Conservation (phyloP, 1,140 invertebrate genomes). For the Trichogramma pretiosum region DNA sequence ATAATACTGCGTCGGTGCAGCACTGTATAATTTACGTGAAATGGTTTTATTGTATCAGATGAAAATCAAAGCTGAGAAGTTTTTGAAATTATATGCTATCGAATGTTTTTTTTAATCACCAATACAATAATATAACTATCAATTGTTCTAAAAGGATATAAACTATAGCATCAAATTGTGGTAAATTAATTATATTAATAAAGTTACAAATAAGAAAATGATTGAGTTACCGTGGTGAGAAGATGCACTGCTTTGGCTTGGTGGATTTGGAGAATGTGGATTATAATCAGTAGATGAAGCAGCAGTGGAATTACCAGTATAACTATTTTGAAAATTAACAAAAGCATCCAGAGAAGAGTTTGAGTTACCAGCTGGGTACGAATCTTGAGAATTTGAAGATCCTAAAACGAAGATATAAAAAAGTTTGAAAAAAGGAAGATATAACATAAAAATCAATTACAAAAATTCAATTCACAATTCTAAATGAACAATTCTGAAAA, state of each 20-base stretch:
- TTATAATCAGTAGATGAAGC: slow-evolving; percentile 51
- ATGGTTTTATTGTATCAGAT: too few relatives aligned
- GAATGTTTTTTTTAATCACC: neutral
- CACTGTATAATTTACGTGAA: too few relatives aligned
- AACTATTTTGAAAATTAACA: slow-evolving; percentile 56
- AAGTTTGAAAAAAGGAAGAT: too few relatives aligned
- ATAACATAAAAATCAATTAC: too few relatives aligned
- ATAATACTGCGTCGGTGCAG: too few relatives aligned
- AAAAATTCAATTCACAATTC: too few relatives aligned
- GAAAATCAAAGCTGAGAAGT: too few relatives aligned
- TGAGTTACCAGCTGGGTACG: slow-evolving; percentile 66
- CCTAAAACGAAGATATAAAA: slow-evolving; percentile 41
- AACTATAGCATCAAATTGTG: neutral
- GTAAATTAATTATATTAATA: neutral
- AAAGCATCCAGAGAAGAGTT: slow-evolving; percentile 76
- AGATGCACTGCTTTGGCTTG: slow-evolving; percentile 57
- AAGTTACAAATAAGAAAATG: too few relatives aligned
- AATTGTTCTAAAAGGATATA: neutral
- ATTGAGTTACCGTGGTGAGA: slow-evolving; percentile 63
- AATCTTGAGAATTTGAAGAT: slow-evolving; percentile 86
- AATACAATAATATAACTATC: neutral
- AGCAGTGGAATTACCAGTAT: slow-evolving; percentile 40
- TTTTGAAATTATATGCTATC: too few relatives aligned
- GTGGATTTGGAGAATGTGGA: slow-evolving; percentile 53
- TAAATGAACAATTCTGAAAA: too few relatives aligned